These are phyloP conservation scores for Drosophila robusta DNA, from an alignment of 2,888 invertebrate species.

Conservation along the genomic window DNA sequence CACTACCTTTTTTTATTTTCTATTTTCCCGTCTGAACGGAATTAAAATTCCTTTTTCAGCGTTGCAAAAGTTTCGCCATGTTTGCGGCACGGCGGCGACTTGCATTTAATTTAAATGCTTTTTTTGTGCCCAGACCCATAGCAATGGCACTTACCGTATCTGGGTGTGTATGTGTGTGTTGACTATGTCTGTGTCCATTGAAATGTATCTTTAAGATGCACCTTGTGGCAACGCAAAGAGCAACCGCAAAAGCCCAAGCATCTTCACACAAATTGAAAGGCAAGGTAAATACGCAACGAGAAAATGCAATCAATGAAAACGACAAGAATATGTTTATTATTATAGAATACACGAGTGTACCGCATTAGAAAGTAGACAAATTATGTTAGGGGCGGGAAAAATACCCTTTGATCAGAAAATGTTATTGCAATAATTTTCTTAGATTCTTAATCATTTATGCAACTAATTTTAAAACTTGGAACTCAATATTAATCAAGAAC, in stretches of 20 bases:
- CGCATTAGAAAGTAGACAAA: background rate
- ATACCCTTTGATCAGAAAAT: too few relatives aligned
- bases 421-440: too few relatives aligned
- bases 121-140: conserved; percentile 33
- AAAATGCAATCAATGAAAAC: conserved; percentile 10
- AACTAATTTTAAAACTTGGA: too few relatives aligned
- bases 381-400: background rate
- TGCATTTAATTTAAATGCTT: conserved; percentile 65
- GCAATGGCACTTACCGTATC: conserved; percentile 5
- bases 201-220: conserved; percentile 44
- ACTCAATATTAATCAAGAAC: too few relatives aligned
- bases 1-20: conserved; percentile 29
- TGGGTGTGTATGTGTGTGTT: conserved; percentile 6
- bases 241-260: conserved; percentile 5
- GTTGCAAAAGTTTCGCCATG: conserved; percentile 35
- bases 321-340: background rate
- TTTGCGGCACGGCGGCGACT: conserved; percentile 37
- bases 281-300: background rate
- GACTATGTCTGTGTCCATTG: conserved; percentile 32
- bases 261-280: conserved; percentile 1
- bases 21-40: conserved; percentile 29
- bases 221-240: conserved; percentile 11
- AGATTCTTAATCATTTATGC: too few relatives aligned
- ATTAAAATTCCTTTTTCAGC: conserved; percentile 40
- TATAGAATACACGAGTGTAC: background rate